Percentiles rank a stretch among this genome's conserved stretches.
Conservation (phyloP, 1,140 invertebrate genomes). For the Anastrepha ludens region DNA sequence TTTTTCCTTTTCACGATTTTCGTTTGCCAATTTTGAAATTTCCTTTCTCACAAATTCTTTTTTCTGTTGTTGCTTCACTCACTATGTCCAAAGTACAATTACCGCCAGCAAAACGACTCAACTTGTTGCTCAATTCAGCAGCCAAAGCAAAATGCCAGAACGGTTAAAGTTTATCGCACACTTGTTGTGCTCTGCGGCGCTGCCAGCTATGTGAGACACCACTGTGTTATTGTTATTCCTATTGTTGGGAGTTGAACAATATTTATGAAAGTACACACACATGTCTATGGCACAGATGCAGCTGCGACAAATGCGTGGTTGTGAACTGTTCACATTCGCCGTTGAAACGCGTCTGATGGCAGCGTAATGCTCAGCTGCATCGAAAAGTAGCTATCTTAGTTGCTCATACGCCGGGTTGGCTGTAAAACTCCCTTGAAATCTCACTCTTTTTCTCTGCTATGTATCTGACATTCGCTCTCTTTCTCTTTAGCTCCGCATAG, state of each 20-base stretch:
- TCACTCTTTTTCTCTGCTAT: neutral
- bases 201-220: no score
- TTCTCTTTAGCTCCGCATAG: neutral
- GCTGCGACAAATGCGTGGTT: neutral
- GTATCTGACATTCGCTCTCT: neutral
- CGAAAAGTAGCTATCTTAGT: neutral
- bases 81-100: neutral
- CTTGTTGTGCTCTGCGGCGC: slow-evolving; percentile 30
- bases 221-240: neutral
- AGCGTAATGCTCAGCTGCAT: neutral
- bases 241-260: neutral
- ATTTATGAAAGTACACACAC: neutral
- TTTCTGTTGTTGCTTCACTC: neutral
- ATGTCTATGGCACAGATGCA: neutral
- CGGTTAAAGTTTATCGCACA: neutral
- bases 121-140: slow-evolving; percentile 37
- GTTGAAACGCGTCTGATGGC: slow-evolving; percentile 22
- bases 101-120: neutral
- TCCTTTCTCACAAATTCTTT: neutral
- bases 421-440: neutral
- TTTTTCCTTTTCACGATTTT: neutral
- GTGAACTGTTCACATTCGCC: slow-evolving; percentile 17
- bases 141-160: neutral
- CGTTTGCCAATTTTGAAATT: neutral
- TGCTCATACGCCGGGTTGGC: slow-evolving; percentile 5